phyloP scores from a whole-genome alignment of 2,113 vertebrate species.

The Syngnathus floridae region DNA sequence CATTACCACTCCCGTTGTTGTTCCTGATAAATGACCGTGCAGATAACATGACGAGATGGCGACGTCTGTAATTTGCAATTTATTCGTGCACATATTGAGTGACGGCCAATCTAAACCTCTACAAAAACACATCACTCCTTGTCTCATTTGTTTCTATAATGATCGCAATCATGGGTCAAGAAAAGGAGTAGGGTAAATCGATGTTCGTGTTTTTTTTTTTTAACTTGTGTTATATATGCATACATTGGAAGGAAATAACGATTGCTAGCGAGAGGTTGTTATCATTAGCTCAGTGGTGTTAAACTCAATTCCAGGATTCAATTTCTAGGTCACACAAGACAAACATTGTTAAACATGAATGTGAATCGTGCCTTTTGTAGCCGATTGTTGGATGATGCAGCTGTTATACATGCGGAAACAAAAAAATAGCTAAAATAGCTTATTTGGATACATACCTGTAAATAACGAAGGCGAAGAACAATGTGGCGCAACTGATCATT shows the following conservation, averaged over 20 bases:
- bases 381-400: too few relatives aligned
- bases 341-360: too few relatives aligned
- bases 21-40: constrained; percentile 1
- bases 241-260: too few relatives aligned
- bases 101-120: not conserved
- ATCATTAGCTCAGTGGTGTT: too few relatives aligned
- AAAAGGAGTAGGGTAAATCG: not conserved
- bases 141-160: not conserved
- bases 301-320: too few relatives aligned
- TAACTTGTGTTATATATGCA: too few relatives aligned
- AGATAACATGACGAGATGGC: not conserved
- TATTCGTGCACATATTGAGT: not conserved
- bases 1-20: not conserved
- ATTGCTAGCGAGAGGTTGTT: too few relatives aligned
- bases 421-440: not conserved
- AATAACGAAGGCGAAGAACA: not conserved
- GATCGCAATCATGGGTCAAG: not conserved
- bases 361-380: too few relatives aligned
- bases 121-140: not conserved
- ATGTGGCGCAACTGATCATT: not conserved
- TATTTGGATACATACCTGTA: not conserved
- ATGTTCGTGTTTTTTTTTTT: not conserved
- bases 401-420: too few relatives aligned
- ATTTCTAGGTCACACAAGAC: too few relatives aligned
- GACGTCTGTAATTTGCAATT: not conserved